Percentiles rank a stretch among this genome's conserved stretches.
phyloP scores from a whole-genome alignment of 53 echinoderm and acorn worm species.

The Patiria pectinifera region DNA sequence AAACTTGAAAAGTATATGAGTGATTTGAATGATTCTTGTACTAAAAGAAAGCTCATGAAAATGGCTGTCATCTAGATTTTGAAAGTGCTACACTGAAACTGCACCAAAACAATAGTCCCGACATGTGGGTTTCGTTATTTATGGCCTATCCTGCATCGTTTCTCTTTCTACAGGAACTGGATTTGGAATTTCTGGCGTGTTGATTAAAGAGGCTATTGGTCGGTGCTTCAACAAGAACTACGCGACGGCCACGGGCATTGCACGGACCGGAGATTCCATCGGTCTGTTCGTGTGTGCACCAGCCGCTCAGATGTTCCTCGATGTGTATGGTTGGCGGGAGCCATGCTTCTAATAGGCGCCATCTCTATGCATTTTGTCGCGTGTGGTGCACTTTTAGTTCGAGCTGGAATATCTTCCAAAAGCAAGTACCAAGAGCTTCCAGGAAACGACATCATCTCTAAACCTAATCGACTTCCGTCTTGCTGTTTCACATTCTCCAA shows the following conservation, averaged over 20 bases:
- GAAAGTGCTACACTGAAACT: too few relatives aligned
- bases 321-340: constrained; percentile 45
- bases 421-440: neutral
- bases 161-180: neutral
- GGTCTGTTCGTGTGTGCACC: too few relatives aligned
- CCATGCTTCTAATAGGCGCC: constrained; percentile 10
- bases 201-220: neutral
- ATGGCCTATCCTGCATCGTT: too few relatives aligned
- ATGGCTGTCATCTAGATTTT: too few relatives aligned
- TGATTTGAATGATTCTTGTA: too few relatives aligned
- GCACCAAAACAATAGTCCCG: too few relatives aligned
- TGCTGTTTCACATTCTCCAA: neutral
- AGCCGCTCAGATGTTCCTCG: constrained; percentile 16
- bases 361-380: too few relatives aligned
- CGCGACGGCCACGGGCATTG: neutral
- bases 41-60: too few relatives aligned
- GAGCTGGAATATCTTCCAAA: neutral
- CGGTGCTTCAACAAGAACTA: neutral
- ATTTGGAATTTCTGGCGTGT: neutral
- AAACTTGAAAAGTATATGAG: too few relatives aligned
- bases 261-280: too few relatives aligned
- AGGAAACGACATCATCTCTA: neutral
- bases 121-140: too few relatives aligned
- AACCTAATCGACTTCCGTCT: neutral
- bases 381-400: neutral